Conservation (phyloP, 2,113 vertebrate species). For the Anthoscopus minutus region DNA sequence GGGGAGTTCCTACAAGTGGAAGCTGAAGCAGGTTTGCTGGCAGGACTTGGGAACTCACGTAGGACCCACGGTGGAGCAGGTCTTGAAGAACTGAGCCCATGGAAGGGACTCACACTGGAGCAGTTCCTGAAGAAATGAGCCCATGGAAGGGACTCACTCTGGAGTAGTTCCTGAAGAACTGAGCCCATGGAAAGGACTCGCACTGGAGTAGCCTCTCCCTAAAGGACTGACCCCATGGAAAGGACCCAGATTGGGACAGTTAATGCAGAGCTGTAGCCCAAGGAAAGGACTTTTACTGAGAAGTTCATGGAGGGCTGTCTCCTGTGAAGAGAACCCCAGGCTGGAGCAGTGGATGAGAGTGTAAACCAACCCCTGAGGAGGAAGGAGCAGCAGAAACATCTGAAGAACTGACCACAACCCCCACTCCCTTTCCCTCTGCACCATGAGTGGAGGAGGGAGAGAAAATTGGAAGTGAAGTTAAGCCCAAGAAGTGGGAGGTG, state of each 20-base stretch:
- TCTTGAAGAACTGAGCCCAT: background rate
- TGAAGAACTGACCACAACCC: background rate
- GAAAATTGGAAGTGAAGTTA: background rate
- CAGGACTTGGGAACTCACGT: background rate
- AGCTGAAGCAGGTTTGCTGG: background rate
- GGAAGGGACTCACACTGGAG: background rate
- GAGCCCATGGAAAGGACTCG: background rate
- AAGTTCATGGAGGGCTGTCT: background rate
- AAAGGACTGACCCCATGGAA: background rate
- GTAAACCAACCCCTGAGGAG: background rate
- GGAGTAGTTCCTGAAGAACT: background rate
- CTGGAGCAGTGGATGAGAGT: background rate
- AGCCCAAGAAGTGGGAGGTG: background rate
- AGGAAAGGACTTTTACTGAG: background rate
- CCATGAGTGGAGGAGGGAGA: background rate
- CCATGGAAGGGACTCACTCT: fast-evolving
- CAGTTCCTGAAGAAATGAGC: background rate
- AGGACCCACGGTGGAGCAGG: fast-evolving
- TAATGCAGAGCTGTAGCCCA: background rate
- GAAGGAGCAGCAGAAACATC: background rate
- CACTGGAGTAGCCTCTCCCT: background rate
- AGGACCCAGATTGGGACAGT: fast-evolving
- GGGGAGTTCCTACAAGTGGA: background rate
- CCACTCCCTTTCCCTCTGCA: background rate
- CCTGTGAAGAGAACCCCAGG: too few relatives aligned